Evolutionary conservation across 2,888 invertebrate genomes (phyloP).

Genomic region (Cantharis lateralis): DNA sequence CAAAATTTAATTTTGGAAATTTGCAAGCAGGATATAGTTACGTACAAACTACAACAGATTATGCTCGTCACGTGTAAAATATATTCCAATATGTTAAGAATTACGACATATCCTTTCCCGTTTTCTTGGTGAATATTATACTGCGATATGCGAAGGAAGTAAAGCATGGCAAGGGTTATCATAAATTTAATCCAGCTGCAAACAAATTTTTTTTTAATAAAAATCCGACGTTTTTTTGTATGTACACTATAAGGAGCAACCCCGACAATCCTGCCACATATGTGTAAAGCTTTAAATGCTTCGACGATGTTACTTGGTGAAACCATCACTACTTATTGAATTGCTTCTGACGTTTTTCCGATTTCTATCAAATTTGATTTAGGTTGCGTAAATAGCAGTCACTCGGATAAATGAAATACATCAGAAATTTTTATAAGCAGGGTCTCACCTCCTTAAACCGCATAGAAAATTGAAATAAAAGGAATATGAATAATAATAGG

Average conservation of each 20-base stretch:
- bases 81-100: background rate
- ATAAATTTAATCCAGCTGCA: background rate
- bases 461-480: too few species aligned
- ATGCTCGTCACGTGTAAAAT: background rate
- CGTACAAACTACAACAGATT: background rate
- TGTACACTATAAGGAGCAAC: slow-evolving; percentile 6
- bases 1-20: background rate
- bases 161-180: background rate
- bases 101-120: background rate
- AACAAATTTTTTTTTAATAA: background rate
- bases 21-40: background rate
- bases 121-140: background rate
- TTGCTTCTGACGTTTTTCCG: background rate
- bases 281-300: background rate
- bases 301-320: background rate
- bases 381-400: background rate
- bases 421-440: too few species aligned
- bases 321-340: background rate
- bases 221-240: background rate
- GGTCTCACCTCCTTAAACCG: too few species aligned
- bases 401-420: background rate
- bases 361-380: background rate
- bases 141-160: background rate
- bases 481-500: too few species aligned
- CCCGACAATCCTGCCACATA: slow-evolving; percentile 1